phyloP scores from a whole-genome alignment of 2,797 vertebrate species.

The Gymnocypris eckloni region DNA sequence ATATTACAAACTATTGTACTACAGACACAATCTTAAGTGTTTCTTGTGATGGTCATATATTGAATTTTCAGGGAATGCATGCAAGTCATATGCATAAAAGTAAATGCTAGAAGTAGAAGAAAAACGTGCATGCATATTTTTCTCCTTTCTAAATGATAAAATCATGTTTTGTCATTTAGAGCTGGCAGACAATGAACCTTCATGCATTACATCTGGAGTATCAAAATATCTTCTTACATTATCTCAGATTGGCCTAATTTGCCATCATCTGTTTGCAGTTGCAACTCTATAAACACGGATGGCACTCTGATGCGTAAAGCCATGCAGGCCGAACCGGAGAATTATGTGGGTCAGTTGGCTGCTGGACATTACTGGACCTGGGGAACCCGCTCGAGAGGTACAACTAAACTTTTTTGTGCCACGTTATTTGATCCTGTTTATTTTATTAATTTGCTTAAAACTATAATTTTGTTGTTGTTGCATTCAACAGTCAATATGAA shows the following conservation, averaged over 20 bases:
- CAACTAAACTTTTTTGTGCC: neutral
- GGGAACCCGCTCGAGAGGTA: slow-evolving; percentile 80
- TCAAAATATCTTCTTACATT: neutral
- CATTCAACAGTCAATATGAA: neutral
- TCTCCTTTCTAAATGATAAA: neutral
- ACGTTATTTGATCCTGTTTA: neutral
- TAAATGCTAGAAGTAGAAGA: neutral
- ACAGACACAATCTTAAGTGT: neutral
- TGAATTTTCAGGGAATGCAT: neutral
- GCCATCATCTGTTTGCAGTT: slow-evolving; percentile 67
- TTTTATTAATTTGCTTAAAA: neutral
- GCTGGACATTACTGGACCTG: slow-evolving; percentile 87
- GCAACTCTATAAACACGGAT: slow-evolving; percentile 84
- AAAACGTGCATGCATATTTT: too few relatives aligned
- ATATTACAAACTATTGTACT: neutral
- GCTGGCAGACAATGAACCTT: too few relatives aligned
- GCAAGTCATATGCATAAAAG: neutral
- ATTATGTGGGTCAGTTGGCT: slow-evolving; percentile 83
- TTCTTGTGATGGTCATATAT: neutral
- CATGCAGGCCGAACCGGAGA: slow-evolving; percentile 81
- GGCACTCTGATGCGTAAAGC: slow-evolving; percentile 79
- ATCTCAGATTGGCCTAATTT: neutral
- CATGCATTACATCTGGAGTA: neutral
- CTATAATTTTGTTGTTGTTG: neutral
- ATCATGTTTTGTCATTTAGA: neutral